Evolutionary conservation across 2,888 invertebrate genomes (phyloP).

Genomic region (Shargacucullia verbasci): DNA sequence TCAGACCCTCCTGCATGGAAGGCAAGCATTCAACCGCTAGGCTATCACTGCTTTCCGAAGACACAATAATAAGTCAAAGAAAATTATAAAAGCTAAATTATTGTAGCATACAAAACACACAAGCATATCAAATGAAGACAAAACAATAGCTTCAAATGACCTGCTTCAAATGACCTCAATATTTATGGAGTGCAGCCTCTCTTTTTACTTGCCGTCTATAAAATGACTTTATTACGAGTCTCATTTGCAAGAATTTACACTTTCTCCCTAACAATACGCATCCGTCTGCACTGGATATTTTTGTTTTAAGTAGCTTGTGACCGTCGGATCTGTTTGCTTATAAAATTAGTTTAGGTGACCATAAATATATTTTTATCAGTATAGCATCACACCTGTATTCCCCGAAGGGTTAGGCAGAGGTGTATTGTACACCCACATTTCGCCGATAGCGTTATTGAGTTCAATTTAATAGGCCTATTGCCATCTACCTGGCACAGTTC

Average conservation of each 20-base stretch:
- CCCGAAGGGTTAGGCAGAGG: too few species aligned
- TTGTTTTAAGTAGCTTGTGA: neutral
- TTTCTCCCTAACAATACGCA: conserved; percentile 44
- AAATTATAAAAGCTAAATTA: neutral
- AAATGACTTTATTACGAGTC: conserved; percentile 47
- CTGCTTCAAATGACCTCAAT: conserved; percentile 46
- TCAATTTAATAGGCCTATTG: too few species aligned
- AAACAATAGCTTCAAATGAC: conserved; percentile 48
- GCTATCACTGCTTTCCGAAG: too few species aligned
- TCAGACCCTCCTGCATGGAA: too few species aligned
- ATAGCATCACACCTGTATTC: too few species aligned
- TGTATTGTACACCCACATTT: too few species aligned
- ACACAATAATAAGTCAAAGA: neutral
- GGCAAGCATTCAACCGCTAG: too few species aligned
- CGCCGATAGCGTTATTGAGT: too few species aligned
- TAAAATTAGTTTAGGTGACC: neutral
- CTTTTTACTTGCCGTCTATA: conserved; percentile 41
- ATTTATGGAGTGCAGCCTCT: conserved; percentile 13
- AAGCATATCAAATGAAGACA: conserved; percentile 15
- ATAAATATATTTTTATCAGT: too few species aligned
- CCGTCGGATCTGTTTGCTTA: neutral
- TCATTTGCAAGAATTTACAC: conserved; percentile 45
- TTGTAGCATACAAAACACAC: conserved; percentile 14
- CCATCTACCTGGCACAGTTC: too few species aligned
- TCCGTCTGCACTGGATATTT: conserved; percentile 12